phyloP scores from a whole-genome alignment of 2,797 vertebrate species.

The Moxostoma hubbsi region DNA sequence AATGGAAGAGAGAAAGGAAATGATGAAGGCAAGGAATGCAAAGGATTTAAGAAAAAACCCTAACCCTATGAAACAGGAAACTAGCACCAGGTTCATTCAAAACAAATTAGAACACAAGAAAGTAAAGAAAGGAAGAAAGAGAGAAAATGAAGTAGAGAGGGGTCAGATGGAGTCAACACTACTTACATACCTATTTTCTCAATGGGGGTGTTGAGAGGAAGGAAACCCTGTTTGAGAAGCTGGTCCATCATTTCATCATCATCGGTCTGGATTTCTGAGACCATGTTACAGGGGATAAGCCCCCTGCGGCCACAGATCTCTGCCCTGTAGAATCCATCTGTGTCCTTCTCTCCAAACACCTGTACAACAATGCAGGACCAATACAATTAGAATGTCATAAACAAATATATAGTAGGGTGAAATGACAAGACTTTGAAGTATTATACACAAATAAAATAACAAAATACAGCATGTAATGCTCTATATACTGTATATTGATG shows the following conservation, averaged over 20 bases:
- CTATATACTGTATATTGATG: no score
- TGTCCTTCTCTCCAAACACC: constrained; percentile 96
- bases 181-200: constrained; percentile 86
- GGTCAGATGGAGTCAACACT: neutral
- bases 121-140: neutral
- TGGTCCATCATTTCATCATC: constrained; percentile 95
- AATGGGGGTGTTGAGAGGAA: constrained; percentile 94
- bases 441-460: no score
- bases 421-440: no score
- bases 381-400: no score
- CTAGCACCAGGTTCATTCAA: constrained; percentile 11
- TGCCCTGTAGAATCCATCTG: constrained; percentile 94
- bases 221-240: constrained; percentile 94
- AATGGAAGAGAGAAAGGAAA: constrained; percentile 43
- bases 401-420: no score
- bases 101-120: constrained; percentile 2
- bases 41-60: neutral
- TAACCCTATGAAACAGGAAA: neutral
- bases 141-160: constrained; percentile 10
- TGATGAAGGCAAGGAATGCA: constrained; percentile 25
- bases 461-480: no score
- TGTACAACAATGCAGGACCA: constrained; percentile 60
- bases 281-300: constrained; percentile 98
- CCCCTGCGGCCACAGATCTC: constrained; percentile 88
- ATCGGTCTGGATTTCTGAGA: constrained; percentile 96